Base-by-base conservation (phyloP, 2,888 invertebrate genomes). In the Mellilla xanthometata region DNA sequence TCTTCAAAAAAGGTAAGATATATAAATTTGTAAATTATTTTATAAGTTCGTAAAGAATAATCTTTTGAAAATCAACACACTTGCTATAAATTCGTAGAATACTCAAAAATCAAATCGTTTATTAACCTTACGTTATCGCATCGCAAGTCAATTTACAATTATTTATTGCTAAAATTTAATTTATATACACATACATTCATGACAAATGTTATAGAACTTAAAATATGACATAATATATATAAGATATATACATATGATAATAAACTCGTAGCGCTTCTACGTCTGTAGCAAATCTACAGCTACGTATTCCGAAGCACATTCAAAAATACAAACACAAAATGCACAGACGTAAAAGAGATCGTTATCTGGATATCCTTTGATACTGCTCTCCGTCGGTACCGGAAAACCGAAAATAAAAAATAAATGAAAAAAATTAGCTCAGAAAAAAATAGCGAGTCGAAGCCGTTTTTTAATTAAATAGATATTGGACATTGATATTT, bases 381-480 rank as follows among this genome's bases (percentile, higher is more conserved):
- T 44, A 48, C 48, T n/a, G 33, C 33, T 45, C 35, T 24, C 35
- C 19, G 23, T 40, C 33, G 27, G 23, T 42, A 47, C 10, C 35
- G 12, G 34, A 35, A 29, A 27, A 31, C 32, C 24, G 28, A 19
- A 27, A 23, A 26, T 34, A 39, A 48, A 56, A 53, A 55, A 41
- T 31, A 31, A 12, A 43, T 42, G 11, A 11, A 36, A 27, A 35
- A 19, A 43, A 49, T 50, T 22, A 43, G 15, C 33, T 23, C 39
- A 39, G 32, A 36, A 15, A 4, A 27, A 22, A 9, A 8, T n/a
- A 7, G 15, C 30, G 19, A 31, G 19, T 28, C 26, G 31, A 9
- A 13, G 32, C 24, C 31, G 48, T 53, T 49, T 58, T 54, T 56
- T 54, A 52, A 60, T 52, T 58, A 56, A 56, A 54, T 52, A 52